Percentiles rank a stretch among this genome's conserved stretches.
phyloP scores from a whole-genome alignment of 2,888 invertebrate genomes.

The Cataglyphis rosenhaueri region DNA sequence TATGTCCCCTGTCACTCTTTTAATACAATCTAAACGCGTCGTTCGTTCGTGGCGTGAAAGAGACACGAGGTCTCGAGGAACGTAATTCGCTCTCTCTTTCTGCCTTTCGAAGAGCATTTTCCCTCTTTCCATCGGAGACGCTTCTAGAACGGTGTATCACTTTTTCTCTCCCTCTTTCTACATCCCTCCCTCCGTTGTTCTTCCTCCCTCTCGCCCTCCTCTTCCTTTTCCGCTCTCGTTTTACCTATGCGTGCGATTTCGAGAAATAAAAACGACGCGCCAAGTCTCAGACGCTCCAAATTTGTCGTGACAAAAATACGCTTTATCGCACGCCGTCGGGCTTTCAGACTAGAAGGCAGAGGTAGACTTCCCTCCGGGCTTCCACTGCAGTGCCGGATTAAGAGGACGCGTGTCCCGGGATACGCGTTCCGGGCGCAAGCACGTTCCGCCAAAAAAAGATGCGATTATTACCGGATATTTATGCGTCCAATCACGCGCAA shows the following conservation, averaged over 20 bases:
- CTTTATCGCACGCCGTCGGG: slow-evolving; percentile 70
- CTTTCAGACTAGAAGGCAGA: slow-evolving; percentile 36
- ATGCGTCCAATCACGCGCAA: background rate
- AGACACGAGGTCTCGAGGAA: slow-evolving; percentile 38
- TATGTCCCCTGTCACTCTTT: slow-evolving; percentile 64
- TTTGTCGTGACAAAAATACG: slow-evolving; percentile 76
- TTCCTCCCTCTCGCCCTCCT: background rate
- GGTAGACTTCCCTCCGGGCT: slow-evolving; percentile 35
- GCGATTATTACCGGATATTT: slow-evolving; percentile 35
- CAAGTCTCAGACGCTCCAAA: slow-evolving; percentile 60
- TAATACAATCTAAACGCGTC: slow-evolving; percentile 63
- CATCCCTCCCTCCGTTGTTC: background rate
- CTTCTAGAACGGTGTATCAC: slow-evolving; percentile 45
- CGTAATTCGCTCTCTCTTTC: slow-evolving; percentile 13
- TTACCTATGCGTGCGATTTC: slow-evolving; percentile 61
- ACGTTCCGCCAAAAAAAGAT: background rate
- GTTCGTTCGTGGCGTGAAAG: slow-evolving; percentile 40
- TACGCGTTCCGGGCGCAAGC: background rate
- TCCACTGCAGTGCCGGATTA: slow-evolving; percentile 40
- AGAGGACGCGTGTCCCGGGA: slow-evolving; percentile 13
- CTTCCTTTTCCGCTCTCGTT: slow-evolving; percentile 14
- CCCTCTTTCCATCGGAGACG: slow-evolving; percentile 24
- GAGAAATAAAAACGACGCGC: slow-evolving; percentile 58
- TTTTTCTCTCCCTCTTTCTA: background rate
- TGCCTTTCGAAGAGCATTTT: background rate